Evolutionary conservation across 2,888 invertebrate genomes (phyloP).

Genomic region (Lagria hirta): DNA sequence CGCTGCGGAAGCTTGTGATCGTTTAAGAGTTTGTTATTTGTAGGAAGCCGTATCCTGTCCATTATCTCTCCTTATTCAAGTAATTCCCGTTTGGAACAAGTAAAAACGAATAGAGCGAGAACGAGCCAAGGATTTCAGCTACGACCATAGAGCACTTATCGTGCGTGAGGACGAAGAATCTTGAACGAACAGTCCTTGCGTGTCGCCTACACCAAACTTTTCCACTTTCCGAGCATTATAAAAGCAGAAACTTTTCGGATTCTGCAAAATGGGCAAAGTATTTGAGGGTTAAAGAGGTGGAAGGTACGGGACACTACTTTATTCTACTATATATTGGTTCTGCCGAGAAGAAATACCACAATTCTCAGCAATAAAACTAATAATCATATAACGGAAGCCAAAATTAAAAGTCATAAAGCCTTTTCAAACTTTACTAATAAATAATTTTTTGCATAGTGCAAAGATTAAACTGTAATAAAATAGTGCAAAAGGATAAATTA

Average conservation of each 20-base stretch:
- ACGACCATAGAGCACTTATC: not conserved
- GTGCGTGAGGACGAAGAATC: slow-evolving; percentile 13
- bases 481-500: no score
- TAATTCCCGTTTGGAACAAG: slow-evolving; percentile 7
- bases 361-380: no score
- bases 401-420: no score
- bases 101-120: slow-evolving; percentile 9
- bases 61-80: slow-evolving; percentile 15
- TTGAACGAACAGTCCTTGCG: slow-evolving; percentile 4
- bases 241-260: slow-evolving; percentile 17
- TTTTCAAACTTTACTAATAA: no score
- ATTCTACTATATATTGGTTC: no score
- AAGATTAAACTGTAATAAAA: no score
- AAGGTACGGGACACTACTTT: no score
- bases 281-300: no score
- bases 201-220: slow-evolving; percentile 15
- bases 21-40: slow-evolving; percentile 23
- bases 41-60: slow-evolving; percentile 19
- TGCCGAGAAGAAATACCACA: no score
- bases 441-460: no score
- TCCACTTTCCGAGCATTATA: slow-evolving; percentile 12
- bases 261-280: no score
- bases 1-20: slow-evolving; percentile 21
- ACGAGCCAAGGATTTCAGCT: not conserved
- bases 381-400: no score